Base-by-base conservation (phyloP, 30 jellyfish, hydroid and myxozoan species). In the Pelagia noctiluca region DNA sequence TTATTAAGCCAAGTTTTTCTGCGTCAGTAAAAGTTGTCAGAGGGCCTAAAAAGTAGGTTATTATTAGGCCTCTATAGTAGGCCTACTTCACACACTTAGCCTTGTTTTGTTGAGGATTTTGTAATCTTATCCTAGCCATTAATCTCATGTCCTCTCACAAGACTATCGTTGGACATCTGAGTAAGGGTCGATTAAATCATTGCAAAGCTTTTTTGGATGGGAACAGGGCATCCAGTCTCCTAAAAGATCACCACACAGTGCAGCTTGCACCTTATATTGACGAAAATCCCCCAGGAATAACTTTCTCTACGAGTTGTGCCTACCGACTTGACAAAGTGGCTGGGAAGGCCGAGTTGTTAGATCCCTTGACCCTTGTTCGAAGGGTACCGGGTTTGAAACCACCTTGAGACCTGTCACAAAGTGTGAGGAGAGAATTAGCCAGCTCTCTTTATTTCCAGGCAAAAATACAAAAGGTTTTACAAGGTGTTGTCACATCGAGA, bases 261-360 rank as follows among this genome's bases (percentile, higher is more conserved):
- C 23, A 10, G 3, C 37, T 71, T 8, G 70, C 84, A 35, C 84
- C 84, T n/a, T 5, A 25, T 71, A 25, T 35, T 71, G 31, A 25
- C 84, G 46, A 71, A 38, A 61, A 37, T 71, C 21, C 46, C 46
- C 48, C 70, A 71, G 47, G 46, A 61, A 31, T 75, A 75, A 2
- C 63, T 75, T 2, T 25, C 21, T 30, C 63, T 2, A 4, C 62
- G 76, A 36, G 70, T 34, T 35, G 25, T 54, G 21, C 88, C 78
- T 18, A 38, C 63, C 21, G 79, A 50, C n/a, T 75, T 76, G 87
- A 50, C 10, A 32, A 77, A 33, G 47, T n/a, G n/a, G n/a, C n/a
- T n/a, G n/a, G n/a, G n/a, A n/a, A n/a, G n/a, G n/a, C n/a, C n/a
- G n/a, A n/a, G n/a, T n/a, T n/a, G n/a, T n/a, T n/a, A n/a, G n/a